These are phyloP conservation scores for Scotopteryx bipunctaria DNA, from an alignment of 2,888 invertebrate genomes.

Conservation along the genomic window DNA sequence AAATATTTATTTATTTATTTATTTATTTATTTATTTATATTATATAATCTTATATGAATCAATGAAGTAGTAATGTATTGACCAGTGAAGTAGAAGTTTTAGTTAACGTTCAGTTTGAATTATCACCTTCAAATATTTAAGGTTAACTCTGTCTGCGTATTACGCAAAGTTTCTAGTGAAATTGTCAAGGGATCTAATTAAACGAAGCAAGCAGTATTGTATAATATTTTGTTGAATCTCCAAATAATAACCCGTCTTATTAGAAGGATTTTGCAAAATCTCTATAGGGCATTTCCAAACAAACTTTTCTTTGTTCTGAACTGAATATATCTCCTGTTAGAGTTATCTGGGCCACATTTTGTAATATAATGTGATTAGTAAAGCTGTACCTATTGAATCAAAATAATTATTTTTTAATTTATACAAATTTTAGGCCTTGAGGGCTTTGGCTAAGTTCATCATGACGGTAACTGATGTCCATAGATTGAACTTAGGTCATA, in stretches of 20 bases:
- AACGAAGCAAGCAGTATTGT: conserved; percentile 36
- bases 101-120: no score
- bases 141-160: conserved; percentile 26
- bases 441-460: no score
- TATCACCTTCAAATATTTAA: neutral
- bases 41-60: no score
- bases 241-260: conserved; percentile 21
- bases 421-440: no score
- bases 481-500: conserved; percentile 50
- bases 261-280: conserved; percentile 5
- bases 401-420: no score
- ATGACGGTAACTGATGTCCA: conserved; percentile 42
- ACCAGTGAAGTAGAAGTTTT: no score
- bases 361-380: no score
- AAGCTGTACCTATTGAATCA: no score
- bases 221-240: conserved; percentile 34
- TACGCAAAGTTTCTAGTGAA: conserved; percentile 37
- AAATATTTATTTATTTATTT: no score
- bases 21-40: no score
- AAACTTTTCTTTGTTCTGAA: conserved; percentile 6
- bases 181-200: conserved; percentile 46
- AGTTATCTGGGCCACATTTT: no score
- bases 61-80: no score
- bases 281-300: conserved; percentile 1
- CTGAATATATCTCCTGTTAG: neutral